phyloP scores from a whole-genome alignment of 2,797 vertebrate species.

The Alauda arvensis region DNA sequence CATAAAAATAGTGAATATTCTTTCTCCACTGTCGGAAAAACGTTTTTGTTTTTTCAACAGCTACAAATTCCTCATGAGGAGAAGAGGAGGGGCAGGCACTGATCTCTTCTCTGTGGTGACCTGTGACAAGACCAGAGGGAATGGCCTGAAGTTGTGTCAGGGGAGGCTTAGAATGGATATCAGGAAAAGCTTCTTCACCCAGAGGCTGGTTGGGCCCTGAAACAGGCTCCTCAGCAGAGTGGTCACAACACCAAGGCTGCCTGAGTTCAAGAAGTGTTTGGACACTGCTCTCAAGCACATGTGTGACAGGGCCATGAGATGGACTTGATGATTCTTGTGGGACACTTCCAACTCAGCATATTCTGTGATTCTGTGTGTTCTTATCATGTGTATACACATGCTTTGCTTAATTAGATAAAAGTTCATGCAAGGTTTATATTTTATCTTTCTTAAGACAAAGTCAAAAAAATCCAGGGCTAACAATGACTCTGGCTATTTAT shows the following conservation, averaged over 20 bases:
- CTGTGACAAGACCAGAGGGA: rapidly evolving
- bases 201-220: neutral
- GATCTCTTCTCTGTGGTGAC: neutral
- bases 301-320: neutral
- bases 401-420: neutral
- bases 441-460: neutral
- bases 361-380: neutral
- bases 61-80: neutral
- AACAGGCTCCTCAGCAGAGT: neutral
- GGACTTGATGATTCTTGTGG: neutral
- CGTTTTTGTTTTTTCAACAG: too few relatives aligned
- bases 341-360: neutral
- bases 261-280: too few relatives aligned
- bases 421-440: neutral
- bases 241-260: neutral
- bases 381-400: neutral
- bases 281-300: neutral
- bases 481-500: neutral
- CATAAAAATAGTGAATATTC: neutral
- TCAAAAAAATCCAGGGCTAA: neutral
- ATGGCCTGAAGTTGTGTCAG: neutral
- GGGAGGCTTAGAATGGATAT: neutral
- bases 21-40: neutral
- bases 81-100: neutral
- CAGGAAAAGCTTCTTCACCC: neutral